Evolutionary conservation across 2,797 vertebrate genomes (phyloP).

Genomic region (Tangara arthus): DNA sequence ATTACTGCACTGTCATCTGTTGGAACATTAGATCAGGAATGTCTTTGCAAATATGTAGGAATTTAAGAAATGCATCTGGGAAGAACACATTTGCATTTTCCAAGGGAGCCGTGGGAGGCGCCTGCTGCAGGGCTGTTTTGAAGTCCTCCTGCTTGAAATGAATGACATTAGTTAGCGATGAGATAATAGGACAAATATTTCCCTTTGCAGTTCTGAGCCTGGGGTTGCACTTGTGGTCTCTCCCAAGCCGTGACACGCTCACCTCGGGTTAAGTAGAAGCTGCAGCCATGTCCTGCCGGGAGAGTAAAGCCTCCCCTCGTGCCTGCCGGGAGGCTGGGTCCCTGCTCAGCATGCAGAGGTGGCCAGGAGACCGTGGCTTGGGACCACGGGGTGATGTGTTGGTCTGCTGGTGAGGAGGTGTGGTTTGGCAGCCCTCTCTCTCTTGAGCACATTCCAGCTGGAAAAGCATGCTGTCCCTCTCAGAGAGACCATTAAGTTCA

Average conservation of each 20-base stretch:
- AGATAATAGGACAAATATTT: slow-evolving; percentile 11
- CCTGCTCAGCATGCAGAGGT: rapidly evolving
- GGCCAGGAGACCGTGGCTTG: rapidly evolving
- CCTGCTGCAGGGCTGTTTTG: slow-evolving; percentile 17
- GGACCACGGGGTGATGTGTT: neutral
- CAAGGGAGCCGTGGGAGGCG: neutral
- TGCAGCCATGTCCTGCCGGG: neutral
- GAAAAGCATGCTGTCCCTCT: neutral
- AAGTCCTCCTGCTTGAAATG: slow-evolving; percentile 30
- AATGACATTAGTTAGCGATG: slow-evolving; percentile 20
- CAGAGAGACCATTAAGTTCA: neutral
- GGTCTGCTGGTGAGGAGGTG: neutral
- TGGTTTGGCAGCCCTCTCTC: neutral
- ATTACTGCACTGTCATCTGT: slow-evolving; percentile 44
- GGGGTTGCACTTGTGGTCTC: neutral
- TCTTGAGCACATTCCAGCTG: neutral
- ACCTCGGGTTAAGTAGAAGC: neutral
- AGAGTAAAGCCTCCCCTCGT: rapidly evolving
- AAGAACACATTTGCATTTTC: slow-evolving; percentile 38
- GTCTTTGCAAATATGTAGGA: slow-evolving; percentile 21
- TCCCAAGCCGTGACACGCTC: neutral
- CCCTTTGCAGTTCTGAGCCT: neutral
- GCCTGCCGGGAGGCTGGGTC: neutral
- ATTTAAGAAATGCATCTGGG: slow-evolving; percentile 39
- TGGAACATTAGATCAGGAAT: slow-evolving; percentile 8